Evolutionary conservation across 2,888 invertebrate species (phyloP), one percentile per base, ranked within the genome.

Genomic region (Venustoraphidia nigricollis): DNA sequence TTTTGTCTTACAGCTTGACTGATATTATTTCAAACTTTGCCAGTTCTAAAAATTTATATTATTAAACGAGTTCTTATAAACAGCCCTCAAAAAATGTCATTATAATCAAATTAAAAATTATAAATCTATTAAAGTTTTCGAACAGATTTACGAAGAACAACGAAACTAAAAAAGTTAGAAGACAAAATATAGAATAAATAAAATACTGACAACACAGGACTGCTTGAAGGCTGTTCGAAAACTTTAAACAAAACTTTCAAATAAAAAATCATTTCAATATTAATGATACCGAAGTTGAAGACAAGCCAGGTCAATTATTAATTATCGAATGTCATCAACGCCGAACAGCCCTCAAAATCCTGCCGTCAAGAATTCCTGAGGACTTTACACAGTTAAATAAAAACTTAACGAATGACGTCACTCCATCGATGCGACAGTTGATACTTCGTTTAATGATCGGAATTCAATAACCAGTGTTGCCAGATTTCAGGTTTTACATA

Each of bases 151-250:
- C 53, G 55, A 50, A 56, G 41, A 53, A 43, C 17, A 48, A 11
- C 11, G 36, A 44, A 47, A 35, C 37, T 47, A 44, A 45, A 34
- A 27, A 14, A 11, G 27, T 14, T 6, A 48, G 11, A 9, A 41
- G 41, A 34, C 13, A 41, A 11, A 34, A 43, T 38, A 40, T 11
- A 41, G 14, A 43, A 51, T 34, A 42, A 44, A 41, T 40, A 54
- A 50, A 50, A 51, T 51, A 48, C 53, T 27, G 27, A 27, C 27
- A 17, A 17, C 17, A 4, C 60, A 60, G 59, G 60, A 60, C 58
- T 58, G 56, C 46, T 50, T 72, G 73, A 73, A 75, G 76, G 77
- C 77, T 76, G 78, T 77, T 77, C 77, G 76, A 77, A 75, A 77
- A 76, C 76, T 74, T 75, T 64, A 38, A 10, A 39, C 40, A 39